A percentile compares a stretch with the other conserved stretches of the same genome.
Evolutionary conservation across 1,140 invertebrate species (phyloP).

Genomic region (Cylas formicarius): DNA sequence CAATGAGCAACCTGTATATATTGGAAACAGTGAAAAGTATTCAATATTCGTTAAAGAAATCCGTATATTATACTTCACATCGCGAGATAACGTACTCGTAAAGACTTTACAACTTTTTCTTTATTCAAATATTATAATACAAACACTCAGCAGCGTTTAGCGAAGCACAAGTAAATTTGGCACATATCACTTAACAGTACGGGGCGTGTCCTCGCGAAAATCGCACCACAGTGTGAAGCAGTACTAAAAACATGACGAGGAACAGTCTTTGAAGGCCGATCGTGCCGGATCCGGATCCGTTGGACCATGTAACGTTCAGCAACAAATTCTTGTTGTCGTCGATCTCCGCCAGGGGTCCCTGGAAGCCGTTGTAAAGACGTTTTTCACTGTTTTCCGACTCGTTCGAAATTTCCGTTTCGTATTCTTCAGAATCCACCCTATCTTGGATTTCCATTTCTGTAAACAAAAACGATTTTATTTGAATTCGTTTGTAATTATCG

Average conservation of each 20-base stretch:
- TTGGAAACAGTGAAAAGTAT: too few species aligned
- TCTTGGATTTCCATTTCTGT: conserved; percentile 40
- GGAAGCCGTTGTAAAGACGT: conserved; percentile 35
- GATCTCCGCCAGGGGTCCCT: conserved; percentile 30
- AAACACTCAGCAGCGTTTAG: conserved; percentile 25
- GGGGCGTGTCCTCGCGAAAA: conserved; percentile 30
- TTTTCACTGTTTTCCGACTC: conserved; percentile 31
- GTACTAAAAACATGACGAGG: conserved; percentile 19
- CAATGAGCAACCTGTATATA: too few species aligned
- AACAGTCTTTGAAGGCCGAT: conserved; percentile 17
- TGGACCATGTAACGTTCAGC: conserved; percentile 24
- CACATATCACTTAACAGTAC: conserved; percentile 38
- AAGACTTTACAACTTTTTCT: too few species aligned
- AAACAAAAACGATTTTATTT: conserved; percentile 17
- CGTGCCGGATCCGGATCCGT: conserved; percentile 18
- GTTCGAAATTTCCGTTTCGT: conserved; percentile 21
- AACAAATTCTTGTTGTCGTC: conserved; percentile 28
- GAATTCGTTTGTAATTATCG: not conserved
- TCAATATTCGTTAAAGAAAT: too few species aligned
- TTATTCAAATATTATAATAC: too few species aligned
- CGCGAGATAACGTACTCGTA: too few species aligned
- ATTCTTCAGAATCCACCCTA: conserved; percentile 30
- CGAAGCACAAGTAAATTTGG: conserved; percentile 42
- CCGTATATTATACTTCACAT: too few species aligned
- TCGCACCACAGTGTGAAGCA: conserved; percentile 25